phyloP scores from a whole-genome alignment of 2,888 invertebrate species.

The Anorthoa munda region DNA sequence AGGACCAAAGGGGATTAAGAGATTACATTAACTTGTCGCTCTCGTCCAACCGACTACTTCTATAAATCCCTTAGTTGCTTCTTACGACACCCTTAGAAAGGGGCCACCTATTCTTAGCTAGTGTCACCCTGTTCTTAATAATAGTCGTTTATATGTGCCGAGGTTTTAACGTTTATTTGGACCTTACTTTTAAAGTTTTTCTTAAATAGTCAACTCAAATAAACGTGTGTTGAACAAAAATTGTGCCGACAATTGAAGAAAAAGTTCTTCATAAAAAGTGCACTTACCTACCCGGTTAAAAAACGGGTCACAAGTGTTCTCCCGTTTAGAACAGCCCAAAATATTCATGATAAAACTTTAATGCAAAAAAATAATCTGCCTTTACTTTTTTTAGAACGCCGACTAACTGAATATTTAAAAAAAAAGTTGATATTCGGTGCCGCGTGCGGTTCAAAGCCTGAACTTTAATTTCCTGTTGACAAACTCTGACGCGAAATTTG shows the following conservation, averaged over 20 bases:
- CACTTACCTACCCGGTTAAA: neutral
- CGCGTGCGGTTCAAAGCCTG: constrained; percentile 67
- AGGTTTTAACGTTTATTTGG: no score
- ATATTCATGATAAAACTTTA: constrained; percentile 8
- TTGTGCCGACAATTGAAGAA: neutral
- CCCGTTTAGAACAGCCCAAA: no score
- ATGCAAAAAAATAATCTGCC: neutral
- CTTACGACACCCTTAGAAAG: constrained; percentile 32
- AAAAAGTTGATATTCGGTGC: constrained; percentile 49
- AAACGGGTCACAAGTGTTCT: no score
- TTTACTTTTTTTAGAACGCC: neutral
- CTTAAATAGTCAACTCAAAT: neutral
- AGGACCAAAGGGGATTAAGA: constrained; percentile 50
- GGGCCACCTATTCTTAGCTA: constrained; percentile 21
- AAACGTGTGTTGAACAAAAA: neutral
- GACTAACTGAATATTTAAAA: constrained; percentile 53
- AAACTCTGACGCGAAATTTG: constrained; percentile 65
- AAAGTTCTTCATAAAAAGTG: neutral
- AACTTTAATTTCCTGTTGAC: constrained; percentile 75
- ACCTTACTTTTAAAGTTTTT: neutral
- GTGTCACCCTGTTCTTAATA: constrained; percentile 13
- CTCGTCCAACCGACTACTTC: constrained; percentile 45
- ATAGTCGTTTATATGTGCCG: neutral
- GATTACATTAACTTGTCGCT: constrained; percentile 54
- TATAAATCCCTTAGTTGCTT: constrained; percentile 58